Conservation (phyloP, 53 echinoderm and acorn worm genomes). For the Glandiceps talaboti region DNA sequence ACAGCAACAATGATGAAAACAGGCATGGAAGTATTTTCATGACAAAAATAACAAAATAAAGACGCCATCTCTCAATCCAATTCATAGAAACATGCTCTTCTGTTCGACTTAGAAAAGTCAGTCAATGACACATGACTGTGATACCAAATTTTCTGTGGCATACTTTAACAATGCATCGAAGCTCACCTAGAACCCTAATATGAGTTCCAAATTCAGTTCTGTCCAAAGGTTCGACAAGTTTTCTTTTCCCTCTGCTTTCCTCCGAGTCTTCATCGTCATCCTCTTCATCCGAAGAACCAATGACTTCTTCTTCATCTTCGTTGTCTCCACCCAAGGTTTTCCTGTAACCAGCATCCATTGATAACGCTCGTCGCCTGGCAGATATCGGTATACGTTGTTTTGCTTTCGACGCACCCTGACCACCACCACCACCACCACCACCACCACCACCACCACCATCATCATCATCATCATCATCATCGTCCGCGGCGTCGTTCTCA, state of each 20-base stretch:
- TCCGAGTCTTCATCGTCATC: constrained; percentile 8
- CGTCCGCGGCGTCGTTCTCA: constrained; percentile 5
- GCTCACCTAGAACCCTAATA: constrained; percentile 71
- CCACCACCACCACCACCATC: constrained; percentile 8
- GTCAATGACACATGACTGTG: too few relatives aligned
- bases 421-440: background rate
- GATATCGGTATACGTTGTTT: constrained; percentile 19
- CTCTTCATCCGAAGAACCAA: too few relatives aligned
- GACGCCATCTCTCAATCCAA: too few relatives aligned
- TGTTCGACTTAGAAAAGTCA: too few relatives aligned
- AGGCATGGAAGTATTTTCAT: too few relatives aligned
- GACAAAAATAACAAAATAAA: too few relatives aligned
- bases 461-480: too few relatives aligned
- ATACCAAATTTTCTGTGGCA: too few relatives aligned
- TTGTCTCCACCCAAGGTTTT: constrained; percentile 21
- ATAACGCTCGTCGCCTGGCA: constrained; percentile 8
- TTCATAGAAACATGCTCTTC: too few relatives aligned
- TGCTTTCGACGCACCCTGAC: constrained; percentile 4
- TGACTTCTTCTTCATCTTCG: constrained; percentile 17
- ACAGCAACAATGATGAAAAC: too few relatives aligned
- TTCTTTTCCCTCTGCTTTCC: too few relatives aligned
- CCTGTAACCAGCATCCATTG: constrained; percentile 11
- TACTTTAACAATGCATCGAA: too few relatives aligned
- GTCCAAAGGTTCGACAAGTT: constrained; percentile 47
- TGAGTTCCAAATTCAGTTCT: constrained; percentile 69